Evolutionary conservation across 2,888 invertebrate species (phyloP).

Genomic region (Chrysodeixis includens): DNA sequence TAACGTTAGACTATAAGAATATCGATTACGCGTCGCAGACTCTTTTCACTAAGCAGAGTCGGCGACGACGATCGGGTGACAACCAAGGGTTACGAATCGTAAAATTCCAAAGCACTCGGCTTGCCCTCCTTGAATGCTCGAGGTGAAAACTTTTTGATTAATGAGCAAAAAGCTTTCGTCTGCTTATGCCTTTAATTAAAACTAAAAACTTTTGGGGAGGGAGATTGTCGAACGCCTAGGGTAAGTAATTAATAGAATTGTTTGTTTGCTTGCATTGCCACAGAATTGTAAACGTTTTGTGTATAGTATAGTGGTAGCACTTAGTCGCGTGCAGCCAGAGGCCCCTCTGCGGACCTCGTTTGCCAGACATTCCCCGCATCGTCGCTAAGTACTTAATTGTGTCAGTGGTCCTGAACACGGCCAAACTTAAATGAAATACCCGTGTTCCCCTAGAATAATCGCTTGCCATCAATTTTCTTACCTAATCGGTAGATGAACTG

Average conservation of each 20-base stretch:
- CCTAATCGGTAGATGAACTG: conserved; percentile 33
- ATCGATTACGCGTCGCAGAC: conserved; percentile 20
- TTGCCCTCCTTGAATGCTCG: conserved; percentile 55
- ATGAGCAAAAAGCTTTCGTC: conserved; percentile 63
- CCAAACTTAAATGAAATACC: conserved; percentile 70
- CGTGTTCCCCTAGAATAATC: conserved; percentile 55
- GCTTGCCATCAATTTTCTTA: conserved; percentile 44
- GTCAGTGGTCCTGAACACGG: conserved; percentile 63
- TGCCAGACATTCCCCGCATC: conserved; percentile 54
- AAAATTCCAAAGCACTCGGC: conserved; percentile 54
- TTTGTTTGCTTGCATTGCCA: conserved; percentile 53
- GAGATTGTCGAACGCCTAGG: conserved; percentile 49
- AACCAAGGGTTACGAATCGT: conserved; percentile 57
- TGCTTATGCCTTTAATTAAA: conserved; percentile 67
- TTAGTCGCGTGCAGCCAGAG: conserved; percentile 58
- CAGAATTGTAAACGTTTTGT: conserved; percentile 43
- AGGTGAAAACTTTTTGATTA: conserved; percentile 62
- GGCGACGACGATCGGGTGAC: conserved; percentile 38
- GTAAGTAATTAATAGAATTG: conserved; percentile 55
- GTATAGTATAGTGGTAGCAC: conserved; percentile 55
- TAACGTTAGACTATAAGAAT: conserved; percentile 19
- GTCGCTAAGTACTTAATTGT: conserved; percentile 73
- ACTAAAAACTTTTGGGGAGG: conserved; percentile 54
- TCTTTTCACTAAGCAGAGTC: conserved; percentile 34
- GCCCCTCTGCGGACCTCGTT: conserved; percentile 48